Base-by-base conservation (phyloP, 1,140 invertebrate genomes). In the Pissodes strobi region DNA sequence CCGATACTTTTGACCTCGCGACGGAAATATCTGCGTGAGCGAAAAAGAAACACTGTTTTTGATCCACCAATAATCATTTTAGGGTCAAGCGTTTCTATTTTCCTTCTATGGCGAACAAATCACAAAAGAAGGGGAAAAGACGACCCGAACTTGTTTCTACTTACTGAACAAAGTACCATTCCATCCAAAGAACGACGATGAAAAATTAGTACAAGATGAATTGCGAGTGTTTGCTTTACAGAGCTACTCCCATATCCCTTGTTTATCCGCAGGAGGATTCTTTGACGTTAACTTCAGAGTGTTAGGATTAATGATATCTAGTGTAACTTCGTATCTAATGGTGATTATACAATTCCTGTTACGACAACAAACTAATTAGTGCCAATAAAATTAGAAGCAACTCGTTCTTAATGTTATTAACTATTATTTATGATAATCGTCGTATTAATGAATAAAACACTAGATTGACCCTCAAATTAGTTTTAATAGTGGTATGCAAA, bases 291-390 rank as follows among this genome's bases (percentile, higher is more conserved):
- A 65, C 23, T 65, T 58, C 25, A 23, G 46, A 15, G 63, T 65
- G 2, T 53, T 65, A 37, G 63, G 63, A 3, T 22, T 65, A 21
- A 52, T 65, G 55, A 65, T 65, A 23, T 56, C 45, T 21, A 65
- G 55, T 25, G 34, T 65, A 0, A 65, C 63, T 21, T 65, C 63
- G 2, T 65, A 65, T 46, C 25, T 65, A 15, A 65, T 65, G 55
- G 63, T 65, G 22, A 64, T 64, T 27, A 64, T 58, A 41, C 62
- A 64, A 21, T 64, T 64, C 39, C 30, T 64, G 5, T 57, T 64
- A 39, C 13, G 60, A 15, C 38, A 21, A 13, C 48, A 63, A 49
- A 58, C n/a, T 17, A 46, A 9, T 46, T 46, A 46, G 22, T 18
- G 12, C 1, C 17, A 45, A 13, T 5, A 6, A 9, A 45, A 45